phyloP scores from a whole-genome alignment of 2,797 vertebrate species.

The Centropyge bicolor region DNA sequence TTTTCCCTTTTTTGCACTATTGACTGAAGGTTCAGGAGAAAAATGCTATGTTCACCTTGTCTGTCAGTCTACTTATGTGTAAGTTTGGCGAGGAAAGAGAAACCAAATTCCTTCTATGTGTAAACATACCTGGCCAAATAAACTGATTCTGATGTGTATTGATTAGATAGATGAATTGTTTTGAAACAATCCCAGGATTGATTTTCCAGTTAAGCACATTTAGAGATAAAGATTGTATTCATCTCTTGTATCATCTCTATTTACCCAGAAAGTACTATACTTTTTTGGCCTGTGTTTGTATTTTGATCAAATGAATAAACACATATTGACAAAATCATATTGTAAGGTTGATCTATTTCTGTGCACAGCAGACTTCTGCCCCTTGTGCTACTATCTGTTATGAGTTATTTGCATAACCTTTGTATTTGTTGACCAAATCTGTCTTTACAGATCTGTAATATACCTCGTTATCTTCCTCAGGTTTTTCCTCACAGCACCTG shows the following conservation, averaged over 20 bases:
- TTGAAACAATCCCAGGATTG: neutral
- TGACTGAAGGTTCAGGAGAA: too few relatives aligned
- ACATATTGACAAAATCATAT: slow-evolving; percentile 1
- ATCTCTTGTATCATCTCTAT: too few relatives aligned
- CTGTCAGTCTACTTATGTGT: too few relatives aligned
- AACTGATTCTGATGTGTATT: neutral
- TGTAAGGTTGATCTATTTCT: neutral
- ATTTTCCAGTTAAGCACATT: neutral
- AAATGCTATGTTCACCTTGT: too few relatives aligned
- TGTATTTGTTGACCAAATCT: slow-evolving; percentile 43
- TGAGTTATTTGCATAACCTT: slow-evolving; percentile 54
- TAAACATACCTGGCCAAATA: too few relatives aligned
- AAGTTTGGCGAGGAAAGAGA: too few relatives aligned
- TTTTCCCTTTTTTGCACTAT: too few relatives aligned
- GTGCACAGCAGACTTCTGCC: slow-evolving; percentile 14
- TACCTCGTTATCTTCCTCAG: neutral
- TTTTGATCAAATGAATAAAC: neutral
- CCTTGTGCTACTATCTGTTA: slow-evolving; percentile 8
- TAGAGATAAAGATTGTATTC: too few relatives aligned
- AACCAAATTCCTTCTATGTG: too few relatives aligned
- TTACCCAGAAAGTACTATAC: slow-evolving; percentile 25
- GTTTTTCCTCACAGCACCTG: slow-evolving; percentile 19
- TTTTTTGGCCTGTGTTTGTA: neutral
- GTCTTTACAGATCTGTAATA: slow-evolving; percentile 6
- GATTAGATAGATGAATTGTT: neutral